Base-by-base conservation (phyloP, 2,797 vertebrate species). In the Eulemur albifrons region DNA sequence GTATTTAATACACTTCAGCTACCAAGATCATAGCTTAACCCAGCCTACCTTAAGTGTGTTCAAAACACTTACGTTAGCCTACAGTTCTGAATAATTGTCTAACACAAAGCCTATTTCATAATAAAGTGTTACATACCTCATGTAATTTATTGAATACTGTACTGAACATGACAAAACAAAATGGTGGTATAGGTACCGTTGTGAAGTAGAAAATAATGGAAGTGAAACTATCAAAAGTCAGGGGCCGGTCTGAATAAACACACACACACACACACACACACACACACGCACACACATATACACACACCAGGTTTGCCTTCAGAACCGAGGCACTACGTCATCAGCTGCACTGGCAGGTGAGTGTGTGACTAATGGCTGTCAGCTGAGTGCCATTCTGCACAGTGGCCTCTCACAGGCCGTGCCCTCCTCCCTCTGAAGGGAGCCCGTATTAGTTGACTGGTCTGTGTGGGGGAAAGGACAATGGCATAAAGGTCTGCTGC, bases 311-410 rank as follows among this genome's bases (percentile, higher is more conserved):
- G 0, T 57, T 84, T 67, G 21, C 21, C 27, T 21, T 54, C 11
- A 84, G 17, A 4, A 80, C 13, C 14, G 15, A 54, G 13, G 30
- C 2, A 21, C 0, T 7, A 4, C 25, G 82, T 35, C 32, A 7
- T 45, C 5, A 40, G 43, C 7, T 7, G 4, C 12, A 5, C 25
- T 10, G 38, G 43, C 69, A 57, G 35, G 21, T 10, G 10, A 2
- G 13, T 18, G 14, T 30, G 14, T 35, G 17, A 20, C 25, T 6
- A 2, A 12, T 10, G 32, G 9, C 10, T 45, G 5, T 43, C n/a
- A 27, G 3, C 15, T 52, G 9, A 57, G 7, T 7, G 2, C 5
- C 3, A 72, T 40, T 7, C 1, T 14, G 1, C 1, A 17, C 4
- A 27, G 3, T 14, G 43, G 18, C 10, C 30, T 45, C 25, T n/a